Conservation (phyloP, 35 echinoderm and acorn worm species). For the Eucidaris tribuloides region DNA sequence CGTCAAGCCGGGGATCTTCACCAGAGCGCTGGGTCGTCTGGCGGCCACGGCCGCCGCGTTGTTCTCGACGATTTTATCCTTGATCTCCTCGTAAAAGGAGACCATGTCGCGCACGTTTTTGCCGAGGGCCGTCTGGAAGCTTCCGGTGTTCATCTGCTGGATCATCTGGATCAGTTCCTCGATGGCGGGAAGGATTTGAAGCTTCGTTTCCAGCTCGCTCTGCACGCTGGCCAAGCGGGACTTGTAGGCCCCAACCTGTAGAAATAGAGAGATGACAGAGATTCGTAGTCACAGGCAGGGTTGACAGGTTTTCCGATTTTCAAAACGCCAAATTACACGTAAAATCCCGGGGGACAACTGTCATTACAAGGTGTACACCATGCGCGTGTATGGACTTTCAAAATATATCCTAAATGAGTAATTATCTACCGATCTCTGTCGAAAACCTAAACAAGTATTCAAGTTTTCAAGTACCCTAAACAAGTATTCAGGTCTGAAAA, state of each 20-base stretch:
- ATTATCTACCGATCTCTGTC: no score
- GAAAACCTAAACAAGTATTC: no score
- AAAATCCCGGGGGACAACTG: no score
- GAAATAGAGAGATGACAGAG: not conserved
- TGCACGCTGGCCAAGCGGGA: not conserved
- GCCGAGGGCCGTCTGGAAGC: not conserved
- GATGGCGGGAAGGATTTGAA: not conserved
- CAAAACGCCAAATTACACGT: no score
- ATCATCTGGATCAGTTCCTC: not conserved
- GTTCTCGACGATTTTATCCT: no score
- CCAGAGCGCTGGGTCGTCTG: not conserved
- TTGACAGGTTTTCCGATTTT: no score
- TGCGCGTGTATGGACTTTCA: no score
- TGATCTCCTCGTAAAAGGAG: constrained; percentile 1
- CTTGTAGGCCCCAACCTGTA: not conserved
- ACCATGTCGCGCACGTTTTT: not conserved
- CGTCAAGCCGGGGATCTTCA: not conserved
- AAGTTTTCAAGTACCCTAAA: no score
- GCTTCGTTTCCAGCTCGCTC: not conserved
- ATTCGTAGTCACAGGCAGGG: no score
- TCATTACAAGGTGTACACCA: no score
- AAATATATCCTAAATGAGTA: no score
- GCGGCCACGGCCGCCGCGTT: not conserved
- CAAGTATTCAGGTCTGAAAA: no score
- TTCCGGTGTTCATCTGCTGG: not conserved